Percentiles rank a stretch among this genome's conserved stretches.
These are phyloP conservation scores for Chloropsis hardwickii DNA, from an alignment of 2,113 vertebrate genomes.

Conservation along the genomic window DNA sequence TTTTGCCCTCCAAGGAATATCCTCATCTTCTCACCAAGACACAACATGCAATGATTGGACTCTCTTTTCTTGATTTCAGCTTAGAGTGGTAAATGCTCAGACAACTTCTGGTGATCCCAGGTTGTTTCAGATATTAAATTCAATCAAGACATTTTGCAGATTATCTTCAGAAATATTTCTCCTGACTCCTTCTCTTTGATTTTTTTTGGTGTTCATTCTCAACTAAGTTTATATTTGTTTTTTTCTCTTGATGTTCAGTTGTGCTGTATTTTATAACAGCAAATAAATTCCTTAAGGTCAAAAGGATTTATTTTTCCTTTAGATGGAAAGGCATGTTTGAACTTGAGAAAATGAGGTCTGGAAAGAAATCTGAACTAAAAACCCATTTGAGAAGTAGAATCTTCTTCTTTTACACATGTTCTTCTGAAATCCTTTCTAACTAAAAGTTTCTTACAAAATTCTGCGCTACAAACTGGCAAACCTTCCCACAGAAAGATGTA, in stretches of 20 bases:
- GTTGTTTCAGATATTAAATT: background rate
- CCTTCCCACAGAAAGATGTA: background rate
- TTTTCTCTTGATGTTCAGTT: background rate
- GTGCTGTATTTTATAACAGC: background rate
- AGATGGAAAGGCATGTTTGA: background rate
- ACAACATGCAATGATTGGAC: accelerated
- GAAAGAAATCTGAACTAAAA: background rate
- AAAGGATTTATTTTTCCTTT: background rate
- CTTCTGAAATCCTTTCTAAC: background rate
- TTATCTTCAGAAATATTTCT: background rate
- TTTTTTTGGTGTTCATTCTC: background rate
- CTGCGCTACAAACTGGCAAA: background rate
- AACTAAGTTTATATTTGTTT: background rate
- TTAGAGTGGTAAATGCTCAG: background rate
- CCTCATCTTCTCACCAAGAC: background rate
- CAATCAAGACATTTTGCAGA: background rate
- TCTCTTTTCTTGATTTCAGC: accelerated
- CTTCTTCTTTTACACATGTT: background rate
- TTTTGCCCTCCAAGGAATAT: background rate
- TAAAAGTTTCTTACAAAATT: background rate
- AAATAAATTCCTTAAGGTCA: background rate
- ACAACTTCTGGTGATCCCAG: background rate
- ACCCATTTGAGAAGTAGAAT: background rate
- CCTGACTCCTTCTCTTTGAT: background rate
- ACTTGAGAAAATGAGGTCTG: background rate